Base-by-base conservation (phyloP, 1,140 invertebrate species). In the Xylocopa sonorina region DNA sequence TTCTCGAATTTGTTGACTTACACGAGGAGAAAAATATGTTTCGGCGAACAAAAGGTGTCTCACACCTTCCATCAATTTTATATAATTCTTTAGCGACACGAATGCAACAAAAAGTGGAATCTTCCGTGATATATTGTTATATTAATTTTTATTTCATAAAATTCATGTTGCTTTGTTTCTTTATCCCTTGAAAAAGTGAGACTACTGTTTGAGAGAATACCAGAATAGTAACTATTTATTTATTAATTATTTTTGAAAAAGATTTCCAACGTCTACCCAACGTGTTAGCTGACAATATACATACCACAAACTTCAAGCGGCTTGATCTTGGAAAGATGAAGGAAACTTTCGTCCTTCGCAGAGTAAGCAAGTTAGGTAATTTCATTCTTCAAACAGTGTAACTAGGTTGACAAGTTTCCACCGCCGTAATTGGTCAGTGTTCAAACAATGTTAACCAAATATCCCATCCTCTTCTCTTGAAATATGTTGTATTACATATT, bases 351-450 rank as follows among this genome's bases (percentile, higher is more conserved):
- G n/a, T 55, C 50, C 50, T 55, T 71, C 68, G n/a, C 9, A 21
- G 67, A 41, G n/a, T 55, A 69, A 55, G 16, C 50, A 41, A 69
- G 32, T 69, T 69, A 53, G 32, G 67, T 69, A 69, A 69, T 69
- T 69, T 69, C 50, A 41, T 69, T 32, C 34, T 41, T 69, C 50
- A 21, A 69, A 55, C 34, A n/a, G 2, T 5, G 12, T 43, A 71
- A 71, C 68, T 71, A 57, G 38, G 68, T 57, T 71, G 18, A 57
- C 32, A 71, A 71, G 9, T 41, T 51, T 16, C 53, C 51, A 21
- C 4, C 10, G 21, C 4, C 9, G 51, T 69, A 69, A 69, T 24
- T 55, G 50, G 24, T 41, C 43, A 34, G n/a, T 43, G 16, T 41
- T 55, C 7, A n/a, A 29, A 21, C 48, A 71, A 32, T 32, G 18